Percentiles rank a stretch among this genome's conserved stretches.
phyloP scores from a whole-genome alignment of 2,888 invertebrate genomes.

The Lasioglossum zephyrum region DNA sequence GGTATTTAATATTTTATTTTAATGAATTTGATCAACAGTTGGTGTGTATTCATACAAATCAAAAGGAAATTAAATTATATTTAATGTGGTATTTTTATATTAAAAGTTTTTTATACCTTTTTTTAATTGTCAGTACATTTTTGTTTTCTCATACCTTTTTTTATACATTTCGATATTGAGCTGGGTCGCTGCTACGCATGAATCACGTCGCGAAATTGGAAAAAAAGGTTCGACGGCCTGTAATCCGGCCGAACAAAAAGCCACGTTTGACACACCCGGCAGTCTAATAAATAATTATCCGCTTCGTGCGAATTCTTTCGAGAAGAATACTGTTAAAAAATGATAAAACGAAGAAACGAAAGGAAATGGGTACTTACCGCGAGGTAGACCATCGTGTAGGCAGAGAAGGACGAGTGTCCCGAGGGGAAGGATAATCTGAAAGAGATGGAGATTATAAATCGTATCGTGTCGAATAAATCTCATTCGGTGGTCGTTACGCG shows the following conservation, averaged over 20 bases:
- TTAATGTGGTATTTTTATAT: too few species aligned
- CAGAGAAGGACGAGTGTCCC: slow-evolving; percentile 95
- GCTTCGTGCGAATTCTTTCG: neutral
- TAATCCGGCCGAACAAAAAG: neutral
- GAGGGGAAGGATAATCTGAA: slow-evolving; percentile 94
- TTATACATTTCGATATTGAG: neutral
- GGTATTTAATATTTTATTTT: too few species aligned
- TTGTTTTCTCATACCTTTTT: too few species aligned
- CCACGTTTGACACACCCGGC: neutral
- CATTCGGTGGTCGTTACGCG: slow-evolving; percentile 35
- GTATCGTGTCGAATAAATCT: slow-evolving; percentile 63
- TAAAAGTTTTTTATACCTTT: too few species aligned
- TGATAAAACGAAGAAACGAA: slow-evolving; percentile 9
- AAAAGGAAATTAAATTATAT: too few species aligned
- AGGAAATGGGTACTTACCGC: slow-evolving; percentile 87
- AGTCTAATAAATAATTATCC: slow-evolving; percentile 1
- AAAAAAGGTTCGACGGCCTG: neutral
- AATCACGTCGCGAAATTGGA: neutral
- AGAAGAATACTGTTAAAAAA: neutral
- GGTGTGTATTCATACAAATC: too few species aligned
- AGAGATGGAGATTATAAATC: slow-evolving; percentile 65
- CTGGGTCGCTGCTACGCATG: neutral
- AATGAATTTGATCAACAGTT: too few species aligned
- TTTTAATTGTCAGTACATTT: too few species aligned
- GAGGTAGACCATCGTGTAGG: slow-evolving; percentile 94